Conservation (phyloP, 2,797 vertebrate species). For the Peromyscus nudipes region DNA sequence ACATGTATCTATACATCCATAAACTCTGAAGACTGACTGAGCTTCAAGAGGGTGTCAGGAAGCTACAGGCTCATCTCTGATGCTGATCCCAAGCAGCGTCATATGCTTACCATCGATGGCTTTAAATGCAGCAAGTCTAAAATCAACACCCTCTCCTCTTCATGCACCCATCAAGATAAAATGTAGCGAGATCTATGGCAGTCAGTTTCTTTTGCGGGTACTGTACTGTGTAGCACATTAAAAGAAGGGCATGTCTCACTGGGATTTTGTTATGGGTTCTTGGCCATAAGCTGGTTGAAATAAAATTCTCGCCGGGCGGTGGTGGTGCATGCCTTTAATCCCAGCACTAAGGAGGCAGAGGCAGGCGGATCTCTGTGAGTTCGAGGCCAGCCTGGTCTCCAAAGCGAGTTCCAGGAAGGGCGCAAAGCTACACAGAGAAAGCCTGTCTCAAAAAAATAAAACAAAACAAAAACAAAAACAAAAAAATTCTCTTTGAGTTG, state of each 20-base stretch:
- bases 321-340: too few relatives aligned
- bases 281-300: constrained; percentile 7
- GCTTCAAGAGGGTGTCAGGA: not conserved
- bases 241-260: not conserved
- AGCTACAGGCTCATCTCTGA: not conserved
- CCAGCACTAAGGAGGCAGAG: too few relatives aligned
- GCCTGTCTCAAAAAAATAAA: too few relatives aligned
- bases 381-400: too few relatives aligned
- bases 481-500: constrained; percentile 44
- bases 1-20: not conserved
- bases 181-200: rapidly evolving
- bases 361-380: too few relatives aligned
- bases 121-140: not conserved
- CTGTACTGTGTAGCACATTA: rapidly evolving
- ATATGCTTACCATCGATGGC: not conserved
- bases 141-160: not conserved
- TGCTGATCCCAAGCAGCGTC: not conserved
- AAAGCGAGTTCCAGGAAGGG: too few relatives aligned
- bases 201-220: not conserved
- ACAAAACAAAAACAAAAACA: not conserved
- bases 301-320: not conserved
- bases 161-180: not conserved
- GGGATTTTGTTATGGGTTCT: not conserved
- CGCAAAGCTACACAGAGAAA: too few relatives aligned
- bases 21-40: not conserved